Evolutionary conservation across 2,888 invertebrate genomes (phyloP).

Genomic region (Brachypalpus laphriformis): DNA sequence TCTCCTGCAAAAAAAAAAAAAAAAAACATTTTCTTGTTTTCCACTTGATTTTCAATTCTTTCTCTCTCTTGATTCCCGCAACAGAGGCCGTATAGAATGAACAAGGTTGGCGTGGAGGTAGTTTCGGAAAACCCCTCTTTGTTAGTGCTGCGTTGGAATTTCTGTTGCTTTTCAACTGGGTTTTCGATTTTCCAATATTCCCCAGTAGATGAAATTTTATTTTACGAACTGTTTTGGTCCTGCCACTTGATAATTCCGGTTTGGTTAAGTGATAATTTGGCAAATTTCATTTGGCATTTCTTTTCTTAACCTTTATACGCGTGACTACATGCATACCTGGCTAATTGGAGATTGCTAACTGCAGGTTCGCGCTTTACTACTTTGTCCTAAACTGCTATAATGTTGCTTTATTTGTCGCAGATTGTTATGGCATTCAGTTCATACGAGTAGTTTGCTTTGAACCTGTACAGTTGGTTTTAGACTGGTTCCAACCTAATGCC

Average conservation of each 20-base stretch:
- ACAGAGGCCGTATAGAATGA: neutral
- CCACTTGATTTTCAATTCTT: constrained; percentile 52
- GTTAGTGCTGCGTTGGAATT: neutral
- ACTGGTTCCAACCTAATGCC: too few species aligned
- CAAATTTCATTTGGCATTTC: neutral
- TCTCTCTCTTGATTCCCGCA: neutral
- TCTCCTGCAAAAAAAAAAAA: constrained; percentile 20
- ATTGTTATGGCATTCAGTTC: neutral
- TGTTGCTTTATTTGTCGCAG: neutral
- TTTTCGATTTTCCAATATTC: neutral
- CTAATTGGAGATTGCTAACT: neutral
- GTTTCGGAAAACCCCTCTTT: constrained; percentile 1
- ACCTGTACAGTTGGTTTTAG: neutral
- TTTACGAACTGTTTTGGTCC: neutral
- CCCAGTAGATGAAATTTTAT: neutral
- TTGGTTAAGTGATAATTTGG: neutral
- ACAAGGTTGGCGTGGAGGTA: neutral
- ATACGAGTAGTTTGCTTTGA: neutral
- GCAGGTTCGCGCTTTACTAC: neutral
- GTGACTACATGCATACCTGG: neutral
- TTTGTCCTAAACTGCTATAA: too few species aligned
- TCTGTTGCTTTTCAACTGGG: neutral
- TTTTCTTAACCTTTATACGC: neutral
- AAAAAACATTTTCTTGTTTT: constrained; percentile 52
- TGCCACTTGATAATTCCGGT: neutral